Evolutionary conservation across 2,888 invertebrate species (phyloP).

Genomic region (Cacoxenus indagator): DNA sequence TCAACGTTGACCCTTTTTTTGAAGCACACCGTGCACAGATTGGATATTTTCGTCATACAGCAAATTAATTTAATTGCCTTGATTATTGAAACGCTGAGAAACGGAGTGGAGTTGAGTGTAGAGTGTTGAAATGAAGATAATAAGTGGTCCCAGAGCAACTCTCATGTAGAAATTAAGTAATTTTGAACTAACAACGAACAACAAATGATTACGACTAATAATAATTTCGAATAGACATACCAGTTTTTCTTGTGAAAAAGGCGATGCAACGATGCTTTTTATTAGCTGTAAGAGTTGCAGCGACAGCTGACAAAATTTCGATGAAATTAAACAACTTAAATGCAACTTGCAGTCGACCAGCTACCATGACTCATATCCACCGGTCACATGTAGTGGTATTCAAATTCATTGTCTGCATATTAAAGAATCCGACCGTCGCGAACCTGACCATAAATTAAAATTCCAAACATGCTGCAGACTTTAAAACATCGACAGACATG

Average conservation of each 20-base stretch:
- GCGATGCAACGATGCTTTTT: neutral
- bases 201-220: neutral
- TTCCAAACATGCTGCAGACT: constrained; percentile 3
- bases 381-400: neutral
- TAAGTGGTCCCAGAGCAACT: too few species aligned
- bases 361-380: constrained; percentile 14
- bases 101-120: too few species aligned
- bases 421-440: neutral
- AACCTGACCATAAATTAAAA: constrained; percentile 14
- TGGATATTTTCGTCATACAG: neutral
- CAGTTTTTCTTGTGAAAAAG: neutral
- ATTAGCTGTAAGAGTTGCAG: too few species aligned
- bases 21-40: neutral
- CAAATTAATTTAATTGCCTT: constrained; percentile 3
- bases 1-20: neutral
- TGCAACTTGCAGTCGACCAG: too few species aligned
- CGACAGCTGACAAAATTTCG: too few species aligned
- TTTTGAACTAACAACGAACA: neutral
- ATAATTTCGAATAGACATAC: neutral
- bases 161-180: neutral
- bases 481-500: neutral
- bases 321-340: too few species aligned
- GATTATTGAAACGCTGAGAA: neutral
- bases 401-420: constrained; percentile 4
- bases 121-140: neutral